phyloP scores from a whole-genome alignment of 1,140 invertebrate genomes.

The Gonatopus flavifemur region DNA sequence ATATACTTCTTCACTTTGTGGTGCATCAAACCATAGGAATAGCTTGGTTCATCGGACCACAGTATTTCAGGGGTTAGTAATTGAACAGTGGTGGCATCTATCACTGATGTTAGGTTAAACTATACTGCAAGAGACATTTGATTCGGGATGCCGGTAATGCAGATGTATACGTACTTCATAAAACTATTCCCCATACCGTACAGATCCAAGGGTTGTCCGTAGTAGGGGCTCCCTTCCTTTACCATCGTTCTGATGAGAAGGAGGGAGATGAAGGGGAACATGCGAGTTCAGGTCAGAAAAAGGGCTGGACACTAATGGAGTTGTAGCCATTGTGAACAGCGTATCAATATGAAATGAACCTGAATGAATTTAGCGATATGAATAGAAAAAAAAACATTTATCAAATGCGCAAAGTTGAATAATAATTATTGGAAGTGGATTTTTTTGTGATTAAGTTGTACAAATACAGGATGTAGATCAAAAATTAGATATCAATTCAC shows the following conservation, averaged over 20 bases:
- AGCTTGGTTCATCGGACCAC: slow-evolving; percentile 9
- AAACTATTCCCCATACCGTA: slow-evolving; percentile 20
- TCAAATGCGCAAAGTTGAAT: too few relatives aligned
- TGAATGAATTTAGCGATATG: slow-evolving; percentile 3
- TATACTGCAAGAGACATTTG: slow-evolving; percentile 8
- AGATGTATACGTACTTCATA: slow-evolving; percentile 28
- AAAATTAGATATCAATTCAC: too few relatives aligned
- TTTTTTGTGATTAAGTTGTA: too few relatives aligned
- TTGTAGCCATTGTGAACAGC: slow-evolving; percentile 7
- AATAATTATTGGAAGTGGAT: too few relatives aligned
- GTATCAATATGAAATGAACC: neutral
- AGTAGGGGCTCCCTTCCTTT: neutral
- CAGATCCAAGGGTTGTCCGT: slow-evolving; percentile 39
- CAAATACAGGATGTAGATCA: too few relatives aligned
- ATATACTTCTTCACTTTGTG: too few relatives aligned
- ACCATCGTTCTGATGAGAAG: neutral
- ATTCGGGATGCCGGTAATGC: slow-evolving; percentile 43
- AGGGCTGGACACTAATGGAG: slow-evolving; percentile 3
- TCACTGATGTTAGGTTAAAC: slow-evolving; percentile 19
- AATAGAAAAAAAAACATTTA: too few relatives aligned
- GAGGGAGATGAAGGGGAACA: slow-evolving; percentile 15
- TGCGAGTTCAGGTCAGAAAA: neutral
- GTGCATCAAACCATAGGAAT: too few relatives aligned
- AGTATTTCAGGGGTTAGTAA: slow-evolving; percentile 31
- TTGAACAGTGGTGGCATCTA: slow-evolving; percentile 43